phyloP scores from a whole-genome alignment of 2,113 vertebrate species.

The Nipponia nippon region DNA sequence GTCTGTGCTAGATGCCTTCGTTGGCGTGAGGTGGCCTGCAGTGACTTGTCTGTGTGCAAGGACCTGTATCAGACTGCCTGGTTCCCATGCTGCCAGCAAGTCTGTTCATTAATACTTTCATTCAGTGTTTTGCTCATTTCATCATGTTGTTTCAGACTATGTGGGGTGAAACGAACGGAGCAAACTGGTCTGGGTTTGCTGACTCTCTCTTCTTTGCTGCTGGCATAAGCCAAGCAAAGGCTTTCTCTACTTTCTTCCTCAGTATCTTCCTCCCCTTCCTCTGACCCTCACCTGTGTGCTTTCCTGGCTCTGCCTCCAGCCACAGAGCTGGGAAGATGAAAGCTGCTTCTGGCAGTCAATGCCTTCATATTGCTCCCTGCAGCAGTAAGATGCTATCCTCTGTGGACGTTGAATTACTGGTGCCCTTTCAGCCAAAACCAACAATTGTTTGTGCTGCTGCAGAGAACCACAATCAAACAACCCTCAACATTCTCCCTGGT shows the following conservation, averaged over 20 bases:
- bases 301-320: background rate
- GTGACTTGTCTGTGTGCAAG: background rate
- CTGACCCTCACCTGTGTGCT: background rate
- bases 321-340: background rate
- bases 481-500: background rate
- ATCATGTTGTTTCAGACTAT: background rate
- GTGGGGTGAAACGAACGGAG: background rate
- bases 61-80: background rate
- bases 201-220: background rate
- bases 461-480: background rate
- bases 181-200: background rate
- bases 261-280: background rate
- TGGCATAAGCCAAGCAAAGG: background rate
- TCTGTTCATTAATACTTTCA: background rate
- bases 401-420: background rate
- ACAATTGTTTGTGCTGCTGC: background rate
- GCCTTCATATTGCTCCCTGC: background rate
- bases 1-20: too few species aligned
- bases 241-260: background rate
- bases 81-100: background rate
- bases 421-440: background rate
- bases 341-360: background rate
- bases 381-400: background rate
- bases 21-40: background rate
- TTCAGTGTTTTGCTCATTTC: background rate